These are phyloP conservation scores for Morelia viridis DNA, from an alignment of 2,797 vertebrate genomes.

Conservation along the genomic window DNA sequence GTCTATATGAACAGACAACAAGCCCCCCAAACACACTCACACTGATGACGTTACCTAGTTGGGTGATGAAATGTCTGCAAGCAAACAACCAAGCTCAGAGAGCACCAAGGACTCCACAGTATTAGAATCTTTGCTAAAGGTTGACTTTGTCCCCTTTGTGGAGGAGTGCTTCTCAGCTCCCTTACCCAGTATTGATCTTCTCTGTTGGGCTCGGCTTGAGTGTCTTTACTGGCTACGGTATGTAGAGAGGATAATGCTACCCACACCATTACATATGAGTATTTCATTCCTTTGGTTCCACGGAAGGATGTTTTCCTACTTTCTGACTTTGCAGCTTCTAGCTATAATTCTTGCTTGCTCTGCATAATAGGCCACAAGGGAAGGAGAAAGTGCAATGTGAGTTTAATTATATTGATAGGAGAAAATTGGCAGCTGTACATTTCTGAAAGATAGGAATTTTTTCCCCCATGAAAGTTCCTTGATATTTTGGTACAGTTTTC, in stretches of 20 bases:
- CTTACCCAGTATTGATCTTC: background rate
- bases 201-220: background rate
- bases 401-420: background rate
- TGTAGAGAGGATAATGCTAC: background rate
- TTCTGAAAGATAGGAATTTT: background rate
- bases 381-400: background rate
- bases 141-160: background rate
- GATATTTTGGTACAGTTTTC: background rate
- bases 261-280: no score
- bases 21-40: background rate
- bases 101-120: background rate
- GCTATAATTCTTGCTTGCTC: background rate
- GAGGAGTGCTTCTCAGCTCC: background rate
- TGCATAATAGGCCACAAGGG: background rate
- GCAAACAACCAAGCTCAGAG: background rate
- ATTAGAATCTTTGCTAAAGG: background rate
- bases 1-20: background rate
- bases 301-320: background rate
- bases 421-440: background rate
- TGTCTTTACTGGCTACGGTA: background rate
- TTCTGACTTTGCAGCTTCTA: background rate
- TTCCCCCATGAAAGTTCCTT: background rate
- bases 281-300: background rate
- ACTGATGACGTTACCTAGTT: background rate
- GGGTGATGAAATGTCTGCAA: background rate